Percentiles rank a stretch among this genome's conserved stretches.
phyloP scores from a whole-genome alignment of 2,113 vertebrate species.

The Chloroceryle aenea region DNA sequence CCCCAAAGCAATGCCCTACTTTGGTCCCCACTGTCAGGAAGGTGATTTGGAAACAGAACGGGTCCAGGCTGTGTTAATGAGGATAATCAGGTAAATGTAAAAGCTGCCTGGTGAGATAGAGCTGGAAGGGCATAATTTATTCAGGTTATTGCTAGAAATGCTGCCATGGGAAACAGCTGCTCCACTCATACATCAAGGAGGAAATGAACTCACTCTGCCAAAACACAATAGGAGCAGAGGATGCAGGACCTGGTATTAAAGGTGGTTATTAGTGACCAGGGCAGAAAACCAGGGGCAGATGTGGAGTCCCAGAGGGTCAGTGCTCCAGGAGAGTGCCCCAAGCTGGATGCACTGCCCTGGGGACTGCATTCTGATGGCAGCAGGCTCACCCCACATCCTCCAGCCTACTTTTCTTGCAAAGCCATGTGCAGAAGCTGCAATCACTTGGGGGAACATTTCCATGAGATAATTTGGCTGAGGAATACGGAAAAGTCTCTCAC shows the following conservation, averaged over 20 bases:
- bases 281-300: background rate
- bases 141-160: background rate
- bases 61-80: constrained; percentile 27
- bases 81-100: constrained; percentile 24
- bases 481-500: fast-evolving
- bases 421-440: fast-evolving
- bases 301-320: fast-evolving
- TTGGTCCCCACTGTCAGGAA: background rate
- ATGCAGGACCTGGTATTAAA: background rate
- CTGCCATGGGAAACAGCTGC: constrained; percentile 35
- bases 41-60: background rate
- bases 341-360: fast-evolving
- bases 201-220: background rate
- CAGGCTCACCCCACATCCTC: background rate
- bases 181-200: background rate
- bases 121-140: constrained; percentile 28
- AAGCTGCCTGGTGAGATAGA: constrained; percentile 20
- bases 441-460: background rate
- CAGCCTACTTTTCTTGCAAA: background rate
- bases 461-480: background rate
- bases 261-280: background rate
- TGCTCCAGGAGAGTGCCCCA: background rate
- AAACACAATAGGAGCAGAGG: background rate
- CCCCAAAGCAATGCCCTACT: background rate
- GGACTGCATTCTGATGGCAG: background rate